These are phyloP conservation scores for Dufourea novaeangliae DNA, from an alignment of 1,140 invertebrate genomes.

Conservation along the genomic window DNA sequence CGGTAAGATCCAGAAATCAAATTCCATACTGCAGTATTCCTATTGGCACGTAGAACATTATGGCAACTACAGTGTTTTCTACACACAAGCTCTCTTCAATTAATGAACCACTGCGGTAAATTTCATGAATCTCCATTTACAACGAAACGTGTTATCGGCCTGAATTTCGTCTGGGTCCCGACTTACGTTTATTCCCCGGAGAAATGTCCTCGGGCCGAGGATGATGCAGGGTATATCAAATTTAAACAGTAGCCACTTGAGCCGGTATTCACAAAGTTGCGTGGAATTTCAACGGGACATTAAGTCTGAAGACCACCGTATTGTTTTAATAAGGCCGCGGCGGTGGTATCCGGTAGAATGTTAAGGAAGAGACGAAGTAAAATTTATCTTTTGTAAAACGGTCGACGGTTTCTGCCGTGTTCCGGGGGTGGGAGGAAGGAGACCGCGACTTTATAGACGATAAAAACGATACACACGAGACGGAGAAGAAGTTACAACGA, in stretches of 20 bases:
- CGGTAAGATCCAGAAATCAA: too few species aligned
- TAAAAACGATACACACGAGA: not conserved
- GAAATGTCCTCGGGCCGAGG: too few species aligned
- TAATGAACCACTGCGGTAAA: too few species aligned
- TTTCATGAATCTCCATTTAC: not conserved
- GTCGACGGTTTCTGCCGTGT: not conserved
- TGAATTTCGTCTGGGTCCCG: not conserved
- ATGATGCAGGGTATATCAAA: not conserved
- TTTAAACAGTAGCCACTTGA: not conserved
- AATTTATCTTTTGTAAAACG: conserved; percentile 2
- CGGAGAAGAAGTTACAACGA: not conserved
- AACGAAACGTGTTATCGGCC: not conserved
- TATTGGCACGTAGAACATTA: too few species aligned
- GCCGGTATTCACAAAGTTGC: not conserved
- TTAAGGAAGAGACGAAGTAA: not conserved
- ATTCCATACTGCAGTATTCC: too few species aligned
- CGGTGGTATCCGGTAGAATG: not conserved
- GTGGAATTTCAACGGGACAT: not conserved
- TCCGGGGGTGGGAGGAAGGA: not conserved
- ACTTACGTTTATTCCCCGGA: too few species aligned
- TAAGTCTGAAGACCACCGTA: not conserved
- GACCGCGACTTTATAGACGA: not conserved
- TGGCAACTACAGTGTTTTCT: too few species aligned
- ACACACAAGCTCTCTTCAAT: too few species aligned
- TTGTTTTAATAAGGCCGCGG: not conserved